These are phyloP conservation scores for Styela clava DNA, from an alignment of 23 tunicate species.

Conservation along the genomic window DNA sequence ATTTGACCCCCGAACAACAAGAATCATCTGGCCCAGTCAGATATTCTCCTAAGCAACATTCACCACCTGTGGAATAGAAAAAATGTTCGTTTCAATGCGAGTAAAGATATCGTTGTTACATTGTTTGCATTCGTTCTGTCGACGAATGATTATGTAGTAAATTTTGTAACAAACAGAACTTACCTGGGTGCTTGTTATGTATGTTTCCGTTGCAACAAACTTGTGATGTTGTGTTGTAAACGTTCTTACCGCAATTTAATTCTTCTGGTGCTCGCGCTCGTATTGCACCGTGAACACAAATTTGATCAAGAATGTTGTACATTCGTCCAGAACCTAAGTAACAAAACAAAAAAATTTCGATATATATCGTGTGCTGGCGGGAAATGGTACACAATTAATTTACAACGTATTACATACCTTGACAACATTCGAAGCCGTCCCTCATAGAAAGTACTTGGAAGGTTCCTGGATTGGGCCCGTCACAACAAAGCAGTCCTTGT, in stretches of 20 bases:
- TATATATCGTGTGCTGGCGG: not conserved
- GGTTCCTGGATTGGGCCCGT: not conserved
- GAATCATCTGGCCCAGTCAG: not conserved
- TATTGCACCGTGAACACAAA: constrained; percentile 8
- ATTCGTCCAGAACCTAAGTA: not conserved
- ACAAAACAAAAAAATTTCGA: not conserved
- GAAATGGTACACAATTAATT: too few species aligned
- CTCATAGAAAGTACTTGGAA: constrained; percentile 2
- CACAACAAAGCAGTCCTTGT: constrained; percentile 1
- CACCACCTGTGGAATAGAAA: constrained; percentile 9
- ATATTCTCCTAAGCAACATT: constrained; percentile 29
- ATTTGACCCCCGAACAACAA: constrained; percentile 5
- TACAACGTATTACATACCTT: constrained; percentile 8
- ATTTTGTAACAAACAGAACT: not conserved
- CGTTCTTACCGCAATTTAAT: constrained; percentile 9
- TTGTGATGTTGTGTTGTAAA: constrained; percentile 7
- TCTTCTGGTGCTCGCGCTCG: constrained; percentile 13
- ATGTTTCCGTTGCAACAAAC: constrained; percentile 28
- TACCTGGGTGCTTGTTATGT: not conserved
- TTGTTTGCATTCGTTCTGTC: too few species aligned
- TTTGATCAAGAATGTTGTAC: constrained; percentile 21
- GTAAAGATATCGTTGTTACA: too few species aligned
- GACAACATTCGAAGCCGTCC: constrained; percentile 8
- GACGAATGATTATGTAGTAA: too few species aligned
- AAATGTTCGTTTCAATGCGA: too few species aligned